Evolutionary conservation across 2,888 invertebrate genomes (phyloP).

Genomic region (Julus scanicus): DNA sequence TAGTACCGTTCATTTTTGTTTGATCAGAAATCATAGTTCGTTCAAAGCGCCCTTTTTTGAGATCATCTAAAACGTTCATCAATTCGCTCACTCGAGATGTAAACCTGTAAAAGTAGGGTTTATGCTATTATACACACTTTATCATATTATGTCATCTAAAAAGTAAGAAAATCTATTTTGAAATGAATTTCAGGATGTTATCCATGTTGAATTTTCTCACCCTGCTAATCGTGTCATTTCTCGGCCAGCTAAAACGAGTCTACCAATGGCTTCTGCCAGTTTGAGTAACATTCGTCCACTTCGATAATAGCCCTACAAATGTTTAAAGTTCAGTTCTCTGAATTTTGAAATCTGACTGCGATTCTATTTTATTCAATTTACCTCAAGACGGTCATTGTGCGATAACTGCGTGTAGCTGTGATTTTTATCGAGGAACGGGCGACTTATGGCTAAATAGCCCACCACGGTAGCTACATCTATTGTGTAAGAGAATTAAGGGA

Average conservation of each 20-base stretch:
- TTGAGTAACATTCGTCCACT: slow-evolving; percentile 96
- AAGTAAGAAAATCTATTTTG: too few relatives aligned
- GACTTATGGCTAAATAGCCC: slow-evolving; percentile 93
- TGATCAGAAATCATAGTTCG: slow-evolving; percentile 73
- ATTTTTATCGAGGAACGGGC: slow-evolving; percentile 86
- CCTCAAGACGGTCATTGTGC: slow-evolving; percentile 83
- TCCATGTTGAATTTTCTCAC: too few relatives aligned
- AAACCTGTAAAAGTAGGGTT: slow-evolving; percentile 72
- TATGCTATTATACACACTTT: too few relatives aligned
- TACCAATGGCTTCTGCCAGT: slow-evolving; percentile 96
- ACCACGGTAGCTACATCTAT: slow-evolving; percentile 93
- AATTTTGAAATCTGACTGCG: slow-evolving; percentile 16
- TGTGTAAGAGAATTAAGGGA: slow-evolving; percentile 59
- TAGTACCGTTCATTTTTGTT: slow-evolving; percentile 47
- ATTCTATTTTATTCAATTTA: slow-evolving; percentile 63
- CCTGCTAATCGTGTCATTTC: slow-evolving; percentile 95
- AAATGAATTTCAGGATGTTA: too few relatives aligned
- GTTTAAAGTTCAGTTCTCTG: slow-evolving; percentile 50
- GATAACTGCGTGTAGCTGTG: slow-evolving; percentile 75
- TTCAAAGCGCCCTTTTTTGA: slow-evolving; percentile 73
- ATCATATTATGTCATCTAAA: too few relatives aligned
- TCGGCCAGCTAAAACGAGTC: slow-evolving; percentile 92
- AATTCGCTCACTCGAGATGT: slow-evolving; percentile 93
- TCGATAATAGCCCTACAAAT: slow-evolving; percentile 86
- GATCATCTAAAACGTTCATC: slow-evolving; percentile 82